Conservation (phyloP, 1,140 invertebrate species). For the Heterodera carotae region DNA sequence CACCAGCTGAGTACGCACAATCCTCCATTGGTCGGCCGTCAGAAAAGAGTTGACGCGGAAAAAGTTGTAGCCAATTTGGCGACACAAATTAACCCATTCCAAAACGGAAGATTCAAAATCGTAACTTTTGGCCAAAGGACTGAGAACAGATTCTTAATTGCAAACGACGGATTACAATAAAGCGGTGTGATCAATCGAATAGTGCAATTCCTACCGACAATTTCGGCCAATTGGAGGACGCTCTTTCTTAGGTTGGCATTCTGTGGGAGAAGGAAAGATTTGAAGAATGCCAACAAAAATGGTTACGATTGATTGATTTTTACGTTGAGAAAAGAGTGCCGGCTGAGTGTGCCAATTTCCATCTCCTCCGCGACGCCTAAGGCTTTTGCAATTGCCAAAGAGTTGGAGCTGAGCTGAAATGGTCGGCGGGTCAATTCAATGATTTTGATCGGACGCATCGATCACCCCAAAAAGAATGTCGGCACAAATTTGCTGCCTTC, state of each 20-base stretch:
- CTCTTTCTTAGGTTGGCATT: slow-evolving; percentile 36
- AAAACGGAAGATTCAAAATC: slow-evolving; percentile 36
- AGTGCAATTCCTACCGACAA: slow-evolving; percentile 30
- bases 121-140: slow-evolving; percentile 43
- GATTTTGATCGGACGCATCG: background rate
- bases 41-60: slow-evolving; percentile 38
- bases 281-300: background rate
- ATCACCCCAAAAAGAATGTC: slow-evolving; percentile 43
- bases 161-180: background rate
- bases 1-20: slow-evolving; percentile 43
- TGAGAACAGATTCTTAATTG: slow-evolving; percentile 47
- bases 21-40: slow-evolving; percentile 52
- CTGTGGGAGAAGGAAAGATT: background rate
- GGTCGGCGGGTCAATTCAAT: background rate
- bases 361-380: slow-evolving; percentile 6
- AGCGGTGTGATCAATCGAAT: background rate
- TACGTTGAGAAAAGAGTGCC: background rate
- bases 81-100: slow-evolving; percentile 52
- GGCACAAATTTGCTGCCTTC: slow-evolving; percentile 41
- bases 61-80: slow-evolving; percentile 53
- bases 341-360: slow-evolving; percentile 3
- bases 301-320: background rate
- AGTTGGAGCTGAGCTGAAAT: slow-evolving; percentile 41
- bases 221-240: slow-evolving; percentile 37
- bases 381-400: slow-evolving; percentile 30